These are phyloP conservation scores for Pyrocephalus nanus DNA, from an alignment of 2,797 vertebrate species.

Conservation along the genomic window DNA sequence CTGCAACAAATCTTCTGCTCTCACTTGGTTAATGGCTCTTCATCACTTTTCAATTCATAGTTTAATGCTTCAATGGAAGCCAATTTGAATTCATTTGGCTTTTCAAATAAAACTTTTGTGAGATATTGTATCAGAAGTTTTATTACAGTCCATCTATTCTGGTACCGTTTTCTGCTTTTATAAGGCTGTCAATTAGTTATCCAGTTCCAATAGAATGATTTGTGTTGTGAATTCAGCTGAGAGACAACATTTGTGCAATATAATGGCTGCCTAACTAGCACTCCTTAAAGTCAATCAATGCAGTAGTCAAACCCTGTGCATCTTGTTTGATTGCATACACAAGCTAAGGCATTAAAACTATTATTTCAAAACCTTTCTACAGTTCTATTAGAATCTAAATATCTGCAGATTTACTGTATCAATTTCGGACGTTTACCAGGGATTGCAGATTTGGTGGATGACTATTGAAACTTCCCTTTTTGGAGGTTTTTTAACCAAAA, in stretches of 20 bases:
- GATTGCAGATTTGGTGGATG: neutral
- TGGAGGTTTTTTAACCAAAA: neutral
- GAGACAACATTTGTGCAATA: constrained; percentile 34
- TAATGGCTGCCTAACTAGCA: constrained; percentile 19
- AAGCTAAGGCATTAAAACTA: neutral
- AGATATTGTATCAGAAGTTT: constrained; percentile 61
- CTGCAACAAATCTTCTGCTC: constrained; percentile 35
- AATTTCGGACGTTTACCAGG: neutral
- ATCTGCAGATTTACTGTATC: neutral
- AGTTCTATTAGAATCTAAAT: neutral
- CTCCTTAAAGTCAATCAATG: constrained; percentile 15
- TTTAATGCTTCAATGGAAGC: constrained; percentile 56
- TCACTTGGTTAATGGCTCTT: constrained; percentile 41
- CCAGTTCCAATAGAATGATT: constrained; percentile 49
- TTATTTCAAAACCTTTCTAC: neutral
- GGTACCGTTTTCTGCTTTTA: constrained; percentile 7
- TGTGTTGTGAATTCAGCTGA: constrained; percentile 42
- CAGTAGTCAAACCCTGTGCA: neutral
- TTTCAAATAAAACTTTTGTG: constrained; percentile 59
- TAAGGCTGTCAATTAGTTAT: constrained; percentile 53
- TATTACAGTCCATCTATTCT: constrained; percentile 56
- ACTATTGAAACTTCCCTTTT: neutral
- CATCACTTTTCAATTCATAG: constrained; percentile 58
- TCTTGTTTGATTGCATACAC: neutral
- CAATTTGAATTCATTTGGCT: constrained; percentile 65